Evolutionary conservation across 2,797 vertebrate species (phyloP), one percentile per base, ranked within the genome.

Genomic region (Sarcophilus harrisii): DNA sequence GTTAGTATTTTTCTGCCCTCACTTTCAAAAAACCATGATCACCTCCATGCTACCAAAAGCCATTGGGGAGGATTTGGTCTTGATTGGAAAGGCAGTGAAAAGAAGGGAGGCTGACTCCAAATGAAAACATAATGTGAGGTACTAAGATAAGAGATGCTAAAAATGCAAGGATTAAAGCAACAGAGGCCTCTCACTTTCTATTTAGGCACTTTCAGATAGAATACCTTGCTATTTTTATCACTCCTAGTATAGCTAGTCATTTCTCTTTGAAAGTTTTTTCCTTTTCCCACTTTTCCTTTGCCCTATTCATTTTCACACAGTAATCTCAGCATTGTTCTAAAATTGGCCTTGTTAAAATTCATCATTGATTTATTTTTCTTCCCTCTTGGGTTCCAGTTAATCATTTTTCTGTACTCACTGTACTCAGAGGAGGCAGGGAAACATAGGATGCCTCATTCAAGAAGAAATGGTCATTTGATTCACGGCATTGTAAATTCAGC

Each of bases 201-300:
- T 94, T 32, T 92, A 95, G 96, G 94, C 28, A 92, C 95, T 93
- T 96, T 87, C 55, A 54, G 52, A 87, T 95, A 90, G 14, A 92
- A 92, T 93, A 81, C 55, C 30, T 58, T 92, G 30, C 30, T 93
- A 94, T 96, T 97, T 96, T 97, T 94, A 95, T 96, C 91, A 94
- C 73, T 96, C 92, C 95, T 96, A 92, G 12, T 95, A 94, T 95
- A 98, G 98, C 93, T 94, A 98, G 98, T 93, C 55, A 93, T 94
- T 93, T 92, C 94, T 49, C 66, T 96, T 94, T 97, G 66, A 97
- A 96, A 81, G 91, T 73, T 54, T 89, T 52, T 87, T 87, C 38
- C 73, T 9, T 49, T 87, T 87, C 21, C 73, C 38, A 49, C 73
- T 87, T 38, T 97, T 60, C 58, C 49, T 95, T 95, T n/a, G 93